Evolutionary conservation across 2,113 vertebrate genomes (phyloP).

Genomic region (Peromyscus polionotus): DNA sequence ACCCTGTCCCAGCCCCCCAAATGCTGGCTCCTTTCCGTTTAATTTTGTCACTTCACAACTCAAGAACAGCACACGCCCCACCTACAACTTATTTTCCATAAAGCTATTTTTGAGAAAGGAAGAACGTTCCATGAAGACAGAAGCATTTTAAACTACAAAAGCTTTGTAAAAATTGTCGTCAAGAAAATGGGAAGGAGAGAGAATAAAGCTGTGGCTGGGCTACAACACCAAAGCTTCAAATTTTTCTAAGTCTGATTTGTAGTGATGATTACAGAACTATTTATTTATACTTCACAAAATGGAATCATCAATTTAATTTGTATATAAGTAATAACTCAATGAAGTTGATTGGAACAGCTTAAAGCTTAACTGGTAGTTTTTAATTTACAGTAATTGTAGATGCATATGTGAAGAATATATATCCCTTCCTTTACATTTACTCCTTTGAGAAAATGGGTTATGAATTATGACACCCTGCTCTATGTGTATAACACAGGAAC

Average conservation of each 20-base stretch:
- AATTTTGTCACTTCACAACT: not conserved
- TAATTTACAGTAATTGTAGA: conserved; percentile 18
- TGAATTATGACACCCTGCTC: not conserved
- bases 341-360: not conserved
- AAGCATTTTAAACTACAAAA: conserved; percentile 29
- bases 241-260: not conserved
- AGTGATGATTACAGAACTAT: not conserved
- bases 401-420: not conserved
- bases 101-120: conserved; percentile 19
- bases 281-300: not conserved
- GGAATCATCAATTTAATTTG: not conserved
- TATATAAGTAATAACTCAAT: not conserved
- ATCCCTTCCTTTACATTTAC: not conserved
- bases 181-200: not conserved
- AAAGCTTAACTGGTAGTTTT: not conserved
- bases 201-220: not conserved
- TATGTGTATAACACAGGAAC: not conserved
- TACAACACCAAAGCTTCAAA: not conserved
- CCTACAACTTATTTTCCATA: not conserved
- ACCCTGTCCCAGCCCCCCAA: not conserved
- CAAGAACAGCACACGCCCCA: not conserved
- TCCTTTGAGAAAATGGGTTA: conserved; percentile 6
- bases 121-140: conserved; percentile 18
- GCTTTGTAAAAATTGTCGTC: conserved; percentile 13
- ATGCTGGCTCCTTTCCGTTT: not conserved